These are phyloP conservation scores for Cherax destructor DNA, from an alignment of 1,140 invertebrate species.

Conservation along the genomic window DNA sequence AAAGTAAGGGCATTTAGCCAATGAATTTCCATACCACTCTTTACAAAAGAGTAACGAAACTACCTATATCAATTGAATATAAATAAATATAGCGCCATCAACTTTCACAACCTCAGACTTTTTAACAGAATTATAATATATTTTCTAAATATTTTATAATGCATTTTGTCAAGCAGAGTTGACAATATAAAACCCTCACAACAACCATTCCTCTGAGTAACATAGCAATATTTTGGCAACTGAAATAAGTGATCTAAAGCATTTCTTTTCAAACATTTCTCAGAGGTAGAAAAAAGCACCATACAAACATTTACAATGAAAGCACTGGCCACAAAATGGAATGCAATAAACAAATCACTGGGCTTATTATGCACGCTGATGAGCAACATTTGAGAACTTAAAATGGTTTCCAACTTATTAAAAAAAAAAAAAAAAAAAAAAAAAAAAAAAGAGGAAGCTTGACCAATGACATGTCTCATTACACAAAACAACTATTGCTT, in stretches of 20 bases:
- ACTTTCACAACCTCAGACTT: constrained; percentile 66
- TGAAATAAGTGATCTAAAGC: constrained; percentile 46
- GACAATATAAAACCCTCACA: constrained; percentile 44
- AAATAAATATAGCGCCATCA: constrained; percentile 63
- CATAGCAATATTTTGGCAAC: constrained; percentile 41
- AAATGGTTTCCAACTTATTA: constrained; percentile 4
- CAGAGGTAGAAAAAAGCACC: constrained; percentile 69
- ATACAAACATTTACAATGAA: constrained; percentile 69
- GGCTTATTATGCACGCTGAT: constrained; percentile 67
- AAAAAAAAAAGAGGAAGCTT: constrained; percentile 41
- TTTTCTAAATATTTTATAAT: constrained; percentile 52
- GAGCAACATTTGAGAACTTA: constrained; percentile 64
- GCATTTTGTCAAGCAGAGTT: constrained; percentile 37
- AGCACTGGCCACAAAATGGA: constrained; percentile 68
- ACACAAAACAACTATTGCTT: constrained; percentile 44
- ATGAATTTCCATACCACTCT: constrained; percentile 45
- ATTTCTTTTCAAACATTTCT: constrained; percentile 59
- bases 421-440: constrained; percentile 51
- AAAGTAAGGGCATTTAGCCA: constrained; percentile 46
- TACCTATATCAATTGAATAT: constrained; percentile 55
- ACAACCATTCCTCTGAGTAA: constrained; percentile 65
- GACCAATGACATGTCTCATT: constrained; percentile 43
- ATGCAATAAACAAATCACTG: constrained; percentile 70
- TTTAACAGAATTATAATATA: constrained; percentile 43
- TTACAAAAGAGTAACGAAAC: constrained; percentile 48